Evolutionary conservation across 2,888 invertebrate genomes (phyloP), one percentile per base, ranked within the genome.

Genomic region (Lasioglossum lativentre): DNA sequence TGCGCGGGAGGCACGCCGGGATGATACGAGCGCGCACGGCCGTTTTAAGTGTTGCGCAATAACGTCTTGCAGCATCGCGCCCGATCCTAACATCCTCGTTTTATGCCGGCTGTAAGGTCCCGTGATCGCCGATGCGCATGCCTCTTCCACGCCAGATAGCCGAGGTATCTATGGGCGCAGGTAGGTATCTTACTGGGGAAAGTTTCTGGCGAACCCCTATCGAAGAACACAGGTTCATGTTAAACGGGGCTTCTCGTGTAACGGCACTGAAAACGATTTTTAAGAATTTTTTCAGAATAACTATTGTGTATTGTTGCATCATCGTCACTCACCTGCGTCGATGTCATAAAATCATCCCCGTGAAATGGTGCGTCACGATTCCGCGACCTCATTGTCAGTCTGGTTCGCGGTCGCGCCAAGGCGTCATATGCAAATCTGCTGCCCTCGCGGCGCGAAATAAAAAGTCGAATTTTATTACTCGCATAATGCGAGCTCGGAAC

Each of bases 31-130:
- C 45, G 70, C 45, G 70, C 45, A 71, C 81, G 82, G 76, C 78
- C 80, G 86, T 88, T 90, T 90, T 84, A 87, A 90, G 83, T 78
- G 80, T 91, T 91, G 91, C 90, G 91, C 91, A 91, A 91, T 88
- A 91, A 89, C 91, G 89, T 90, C 91, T 84, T 80, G 86, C 82
- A 56, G 85, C 78, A 87, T 90, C 86, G 82, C 83, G 85, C 38
- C 75, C 71, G 86, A 73, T 82, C 88, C 89, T 89, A 91, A 91
- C 82, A 86, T 86, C 82, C 42, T 74, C 85, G 83, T 86, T 91
- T 91, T 91, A 91, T 91, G 89, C 83, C 59, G 85, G 90, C 83
- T 89, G 90, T 90, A 90, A 90, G 86, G 85, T 90, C 82, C 77
- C 27, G 75, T 89, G 90, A 91, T 88, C 86, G 82, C 52, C 86